Evolutionary conservation across 2,888 invertebrate genomes (phyloP).

Genomic region (Aspidiotus destructor): DNA sequence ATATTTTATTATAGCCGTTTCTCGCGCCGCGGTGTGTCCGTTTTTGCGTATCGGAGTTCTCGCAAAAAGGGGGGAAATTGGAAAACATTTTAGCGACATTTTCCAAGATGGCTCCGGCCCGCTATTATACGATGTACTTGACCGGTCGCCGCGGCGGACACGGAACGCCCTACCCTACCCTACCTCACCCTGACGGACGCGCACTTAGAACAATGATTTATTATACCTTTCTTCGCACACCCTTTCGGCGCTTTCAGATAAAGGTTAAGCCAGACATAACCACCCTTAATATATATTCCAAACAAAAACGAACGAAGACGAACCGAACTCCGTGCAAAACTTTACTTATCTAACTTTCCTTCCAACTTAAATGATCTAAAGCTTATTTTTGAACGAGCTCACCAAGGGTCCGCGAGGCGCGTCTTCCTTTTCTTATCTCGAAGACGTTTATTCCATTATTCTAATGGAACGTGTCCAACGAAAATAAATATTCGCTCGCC

Average conservation of each 20-base stretch:
- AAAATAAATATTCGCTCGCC: slow-evolving; percentile 22
- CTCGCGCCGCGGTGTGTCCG: slow-evolving; percentile 5
- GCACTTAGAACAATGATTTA: slow-evolving; percentile 36
- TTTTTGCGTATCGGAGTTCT: neutral
- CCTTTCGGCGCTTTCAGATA: slow-evolving; percentile 27
- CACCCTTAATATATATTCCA: slow-evolving; percentile 31
- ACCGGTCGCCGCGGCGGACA: slow-evolving; percentile 33
- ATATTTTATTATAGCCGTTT: slow-evolving; percentile 11
- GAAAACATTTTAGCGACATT: slow-evolving; percentile 38
- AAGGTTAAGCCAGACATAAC: slow-evolving; percentile 33
- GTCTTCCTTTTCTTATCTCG: slow-evolving; percentile 31
- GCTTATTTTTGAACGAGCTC: slow-evolving; percentile 33
- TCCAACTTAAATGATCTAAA: slow-evolving; percentile 33
- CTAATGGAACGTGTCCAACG: slow-evolving; percentile 33
- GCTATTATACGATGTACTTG: slow-evolving; percentile 27
- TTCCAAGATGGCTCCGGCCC: slow-evolving; percentile 36
- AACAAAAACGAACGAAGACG: slow-evolving; percentile 18
- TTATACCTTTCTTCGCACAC: slow-evolving; percentile 33
- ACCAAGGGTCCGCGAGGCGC: slow-evolving; percentile 25
- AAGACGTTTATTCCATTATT: slow-evolving; percentile 32
- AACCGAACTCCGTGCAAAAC: slow-evolving; percentile 26
- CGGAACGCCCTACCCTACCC: slow-evolving; percentile 19
- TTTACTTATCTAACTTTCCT: slow-evolving; percentile 33
- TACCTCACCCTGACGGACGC: slow-evolving; percentile 21
- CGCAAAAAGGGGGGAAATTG: slow-evolving; percentile 35